Conservation (phyloP, 1,140 invertebrate species). For the Drosophila tristis region DNA sequence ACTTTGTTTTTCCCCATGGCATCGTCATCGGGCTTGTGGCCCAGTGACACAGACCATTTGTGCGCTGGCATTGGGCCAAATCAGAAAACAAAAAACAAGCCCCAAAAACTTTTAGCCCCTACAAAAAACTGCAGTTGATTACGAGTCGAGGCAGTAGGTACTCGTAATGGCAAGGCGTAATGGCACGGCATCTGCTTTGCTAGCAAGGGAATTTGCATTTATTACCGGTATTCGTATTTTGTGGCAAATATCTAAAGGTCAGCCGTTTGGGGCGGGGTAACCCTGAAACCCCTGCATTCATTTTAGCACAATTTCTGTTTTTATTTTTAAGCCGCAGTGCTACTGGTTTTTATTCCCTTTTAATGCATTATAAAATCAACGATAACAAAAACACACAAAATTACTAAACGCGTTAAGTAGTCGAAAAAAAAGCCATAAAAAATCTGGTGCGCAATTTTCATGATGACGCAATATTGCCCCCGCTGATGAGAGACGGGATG, state of each 20-base stretch:
- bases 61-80: conserved; percentile 44
- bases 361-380: conserved; percentile 24
- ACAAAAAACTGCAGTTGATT: conserved; percentile 5
- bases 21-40: conserved; percentile 4
- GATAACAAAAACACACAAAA: conserved; percentile 4
- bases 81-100: not conserved
- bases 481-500: conserved; percentile 18
- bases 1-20: conserved; percentile 9
- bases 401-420: conserved; percentile 58
- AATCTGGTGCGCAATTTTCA: conserved; percentile 46
- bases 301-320: not conserved
- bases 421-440: conserved; percentile 29
- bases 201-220: conserved; percentile 18
- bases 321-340: not conserved
- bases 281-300: conserved; percentile 8
- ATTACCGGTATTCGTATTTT: not conserved
- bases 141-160: not conserved
- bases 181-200: not conserved
- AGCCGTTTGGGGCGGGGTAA: not conserved
- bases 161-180: not conserved
- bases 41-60: conserved; percentile 50
- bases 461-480: conserved; percentile 52
- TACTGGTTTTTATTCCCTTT: conserved; percentile 18
- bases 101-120: not conserved
- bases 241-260: conserved; percentile 3